Evolutionary conservation across 53 echinoderm and acorn worm genomes (phyloP).

Genomic region (Arbacia lixula): DNA sequence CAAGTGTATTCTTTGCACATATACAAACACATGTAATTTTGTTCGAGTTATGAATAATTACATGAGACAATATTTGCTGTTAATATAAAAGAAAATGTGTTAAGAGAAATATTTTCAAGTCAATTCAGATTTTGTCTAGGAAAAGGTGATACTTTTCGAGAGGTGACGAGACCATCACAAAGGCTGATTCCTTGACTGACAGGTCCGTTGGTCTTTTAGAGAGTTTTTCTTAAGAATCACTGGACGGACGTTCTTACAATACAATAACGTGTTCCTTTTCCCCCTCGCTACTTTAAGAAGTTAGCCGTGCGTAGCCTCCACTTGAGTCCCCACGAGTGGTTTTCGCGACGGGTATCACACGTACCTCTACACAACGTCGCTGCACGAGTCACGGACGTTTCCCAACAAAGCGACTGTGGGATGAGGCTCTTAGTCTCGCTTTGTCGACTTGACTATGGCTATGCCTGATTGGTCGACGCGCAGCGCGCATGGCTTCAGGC

Average conservation of each 20-base stretch:
- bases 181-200: constrained; percentile 36
- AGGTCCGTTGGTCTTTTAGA: neutral
- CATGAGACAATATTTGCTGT: no score
- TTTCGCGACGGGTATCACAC: neutral
- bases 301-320: constrained; percentile 53
- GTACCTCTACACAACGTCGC: neutral
- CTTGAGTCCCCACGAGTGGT: constrained; percentile 26
- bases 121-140: no score
- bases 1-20: no score
- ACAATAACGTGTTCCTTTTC: constrained; percentile 60
- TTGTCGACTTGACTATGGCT: constrained; percentile 41
- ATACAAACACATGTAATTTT: no score
- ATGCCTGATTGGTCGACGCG: constrained; percentile 58
- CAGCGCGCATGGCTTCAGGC: constrained; percentile 32
- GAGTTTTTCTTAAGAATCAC: constrained; percentile 43
- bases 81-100: no score
- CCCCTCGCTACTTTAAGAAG: constrained; percentile 30
- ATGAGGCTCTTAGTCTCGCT: constrained; percentile 57
- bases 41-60: no score
- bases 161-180: neutral
- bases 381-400: constrained; percentile 31
- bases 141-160: neutral
- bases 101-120: no score
- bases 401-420: constrained; percentile 54
- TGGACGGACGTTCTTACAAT: constrained; percentile 48